phyloP scores from a whole-genome alignment of 2,888 invertebrate genomes.

The Dasysyrphus tricinctus region DNA sequence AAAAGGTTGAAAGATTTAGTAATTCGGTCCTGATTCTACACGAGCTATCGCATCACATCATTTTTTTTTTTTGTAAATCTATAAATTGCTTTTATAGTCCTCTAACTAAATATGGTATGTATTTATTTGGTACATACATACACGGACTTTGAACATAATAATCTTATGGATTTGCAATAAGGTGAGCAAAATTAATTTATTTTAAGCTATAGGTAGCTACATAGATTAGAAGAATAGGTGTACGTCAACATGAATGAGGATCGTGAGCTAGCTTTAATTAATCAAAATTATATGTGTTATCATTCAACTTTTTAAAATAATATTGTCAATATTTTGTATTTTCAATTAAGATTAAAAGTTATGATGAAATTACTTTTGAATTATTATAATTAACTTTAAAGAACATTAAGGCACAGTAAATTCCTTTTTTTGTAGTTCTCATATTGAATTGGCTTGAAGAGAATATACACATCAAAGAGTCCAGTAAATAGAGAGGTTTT shows the following conservation, averaged over 20 bases:
- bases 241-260: neutral
- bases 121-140: neutral
- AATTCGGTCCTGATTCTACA: too few species aligned
- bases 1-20: too few species aligned
- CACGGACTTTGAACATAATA: neutral
- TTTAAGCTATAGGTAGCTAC: neutral
- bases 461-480: too few species aligned
- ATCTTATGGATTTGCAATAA: conserved; percentile 8
- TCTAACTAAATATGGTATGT: neutral
- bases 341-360: too few species aligned
- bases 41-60: too few species aligned
- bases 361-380: too few species aligned
- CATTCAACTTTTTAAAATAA: too few species aligned
- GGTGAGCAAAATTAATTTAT: neutral
- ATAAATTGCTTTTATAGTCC: neutral
- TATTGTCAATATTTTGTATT: too few species aligned
- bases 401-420: too few species aligned
- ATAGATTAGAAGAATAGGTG: neutral
- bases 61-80: neutral
- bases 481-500: too few species aligned
- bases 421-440: neutral
- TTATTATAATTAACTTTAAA: too few species aligned
- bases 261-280: conserved; percentile 11
- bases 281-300: neutral
- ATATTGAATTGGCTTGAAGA: too few species aligned